Base-by-base conservation (phyloP, 2,888 invertebrate species). In the Salticus scenicus region DNA sequence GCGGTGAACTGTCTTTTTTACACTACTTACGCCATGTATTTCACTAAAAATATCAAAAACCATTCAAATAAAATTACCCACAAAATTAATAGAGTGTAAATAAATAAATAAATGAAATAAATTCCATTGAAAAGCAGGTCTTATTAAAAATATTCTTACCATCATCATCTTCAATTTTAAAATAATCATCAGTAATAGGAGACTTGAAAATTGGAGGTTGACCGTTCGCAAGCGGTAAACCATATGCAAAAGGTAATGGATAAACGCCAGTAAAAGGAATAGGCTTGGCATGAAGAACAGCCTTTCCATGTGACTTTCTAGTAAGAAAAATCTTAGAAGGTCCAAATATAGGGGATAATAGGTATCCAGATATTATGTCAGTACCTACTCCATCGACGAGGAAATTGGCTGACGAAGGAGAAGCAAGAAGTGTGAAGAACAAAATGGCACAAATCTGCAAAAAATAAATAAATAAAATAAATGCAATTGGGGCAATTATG, bases 151-250 rank as follows among this genome's bases (percentile, higher is more conserved):
- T n/a, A n/a, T n/a, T n/a, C n/a, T 67, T n/a, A 67, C 71, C 76
- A 20, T 63, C 83, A 1, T 83, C 77, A 7, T 76, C 83, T 51
- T 83, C 83, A 12, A 77, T 71, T 72, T 83, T 71, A 12, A 77
- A 76, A 17, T 77, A 77, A 30, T 17, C 63, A n/a, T 84, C 83
- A 12, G 72, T 66, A 0, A 77, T 73, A 0, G 72, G 67, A 31
- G 33, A 28, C 14, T 51, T 27, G n/a, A 57, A 14, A 1, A 27
- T 24, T 69, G 51, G 37, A 4, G 57, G 14, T 1, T 7, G 24
- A 57, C 4, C 14, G 57, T 5, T 5, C 1, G 57, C 24, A 10
- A n/a, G 2, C 17, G 47, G 47, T 27, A 30, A 30, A 1, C 27
- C 17, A 17, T 72, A 28, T 1, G 72, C 37, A 0, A 47, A 72